Conservation (phyloP, 2,888 invertebrate species). For the Drosophila cognata region DNA sequence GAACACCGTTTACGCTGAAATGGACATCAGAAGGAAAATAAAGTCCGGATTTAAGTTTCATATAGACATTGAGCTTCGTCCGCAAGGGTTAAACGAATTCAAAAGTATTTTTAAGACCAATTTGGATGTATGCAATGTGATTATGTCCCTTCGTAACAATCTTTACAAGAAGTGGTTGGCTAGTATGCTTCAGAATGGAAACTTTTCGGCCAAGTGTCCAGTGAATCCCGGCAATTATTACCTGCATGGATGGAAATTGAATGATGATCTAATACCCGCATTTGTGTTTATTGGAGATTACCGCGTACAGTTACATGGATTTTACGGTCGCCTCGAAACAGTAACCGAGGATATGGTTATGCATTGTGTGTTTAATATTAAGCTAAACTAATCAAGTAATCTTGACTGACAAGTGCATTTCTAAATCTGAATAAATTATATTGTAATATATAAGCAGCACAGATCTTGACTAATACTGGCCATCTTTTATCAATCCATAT, state of each 20-base stretch:
- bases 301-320: background rate
- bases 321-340: background rate
- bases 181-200: background rate
- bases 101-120: background rate
- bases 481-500: background rate
- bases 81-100: background rate
- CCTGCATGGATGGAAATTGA: background rate
- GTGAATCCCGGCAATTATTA: background rate
- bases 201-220: slow-evolving; percentile 2
- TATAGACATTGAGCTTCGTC: slow-evolving; percentile 3
- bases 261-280: background rate
- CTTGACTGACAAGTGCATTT: background rate
- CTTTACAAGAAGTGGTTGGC: background rate
- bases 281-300: slow-evolving; percentile 1
- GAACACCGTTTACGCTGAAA: background rate
- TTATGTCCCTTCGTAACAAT: background rate
- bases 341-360: background rate
- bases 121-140: background rate
- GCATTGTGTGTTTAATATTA: slow-evolving; percentile 1
- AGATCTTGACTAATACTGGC: background rate
- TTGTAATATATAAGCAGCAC: background rate
- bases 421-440: background rate
- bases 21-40: background rate
- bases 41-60: background rate
- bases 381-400: slow-evolving; percentile 9